Evolutionary conservation across 2,113 vertebrate species (phyloP).

Genomic region (Fregata magnificens): DNA sequence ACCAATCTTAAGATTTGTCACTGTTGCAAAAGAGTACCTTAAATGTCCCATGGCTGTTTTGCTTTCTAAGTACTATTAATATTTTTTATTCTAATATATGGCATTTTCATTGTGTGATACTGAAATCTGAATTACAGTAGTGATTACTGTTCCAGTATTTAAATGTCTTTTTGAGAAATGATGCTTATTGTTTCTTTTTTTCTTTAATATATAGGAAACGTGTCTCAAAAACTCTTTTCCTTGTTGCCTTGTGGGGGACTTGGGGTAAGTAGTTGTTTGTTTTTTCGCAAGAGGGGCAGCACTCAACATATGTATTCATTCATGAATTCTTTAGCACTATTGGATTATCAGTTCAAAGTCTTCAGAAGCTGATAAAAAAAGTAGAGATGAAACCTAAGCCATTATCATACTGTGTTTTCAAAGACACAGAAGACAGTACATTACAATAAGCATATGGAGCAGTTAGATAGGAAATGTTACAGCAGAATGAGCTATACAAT

Average conservation of each 20-base stretch:
- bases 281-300: not conserved
- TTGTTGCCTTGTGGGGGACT: slow-evolving; percentile 81
- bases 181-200: slow-evolving; percentile 15
- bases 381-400: not conserved
- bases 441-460: not conserved
- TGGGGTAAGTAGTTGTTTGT: slow-evolving; percentile 73
- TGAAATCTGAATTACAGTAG: not conserved
- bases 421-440: not conserved
- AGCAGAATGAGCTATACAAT: no score
- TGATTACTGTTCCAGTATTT: not conserved
- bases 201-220: slow-evolving; percentile 64
- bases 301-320: not conserved
- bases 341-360: not conserved
- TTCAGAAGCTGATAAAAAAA: not conserved
- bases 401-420: not conserved
- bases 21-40: not conserved
- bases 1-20: not conserved
- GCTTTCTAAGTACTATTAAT: not conserved
- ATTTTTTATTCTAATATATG: not conserved
- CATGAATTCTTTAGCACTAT: not conserved
- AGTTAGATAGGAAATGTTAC: not conserved
- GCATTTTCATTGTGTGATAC: not conserved
- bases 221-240: slow-evolving; percentile 77
- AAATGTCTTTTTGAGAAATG: not conserved
- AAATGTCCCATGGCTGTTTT: not conserved